Base-by-base conservation (phyloP, 2,888 invertebrate species). In the Chrysolina haemoptera region DNA sequence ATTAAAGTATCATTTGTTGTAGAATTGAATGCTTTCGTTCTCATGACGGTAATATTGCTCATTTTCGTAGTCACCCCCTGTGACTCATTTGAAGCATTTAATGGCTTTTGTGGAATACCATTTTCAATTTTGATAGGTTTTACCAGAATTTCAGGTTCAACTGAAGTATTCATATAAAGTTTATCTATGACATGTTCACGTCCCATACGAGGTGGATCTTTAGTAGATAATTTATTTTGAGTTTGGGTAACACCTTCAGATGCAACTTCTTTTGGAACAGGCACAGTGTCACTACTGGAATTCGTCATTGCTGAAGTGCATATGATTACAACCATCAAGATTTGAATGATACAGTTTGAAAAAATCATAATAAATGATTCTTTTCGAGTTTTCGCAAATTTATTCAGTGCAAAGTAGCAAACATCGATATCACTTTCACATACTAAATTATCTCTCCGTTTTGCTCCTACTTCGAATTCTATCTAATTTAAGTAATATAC, bases 141-240 rank as follows among this genome's bases (percentile, higher is more conserved):
- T 14, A 0, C 20, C 16, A 16, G 53, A 12, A 53, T 11, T 20
- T 66, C 22, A 5, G 27, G n/a, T 10, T 14, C 22, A 27, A 10
- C 35, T 10, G 50, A 27, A n/a, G 16, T 12, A 11, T 18, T 50
- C n/a, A 35, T 9, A 27, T 59, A 10, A 59, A 27, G 27, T 66
- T 18, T n/a, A 22, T 41, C 41, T 40, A 20, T 22, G 12, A 62
- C 14, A 22, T 68, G 20, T 59, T 69, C 59, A n/a, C 62, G 59
- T 27, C 62, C 68, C 62, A 62, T 48, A 27, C 20, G 43, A 27
- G 46, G 62, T 69, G 69, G 62, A 18, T 53, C 20, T 53, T 53
- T 20, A 20, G 20, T 10, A 53, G 11, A 18, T 20, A 18, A 10
- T 53, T 53, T 5, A 20, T 53, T 53, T 59, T 35, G n/a, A 14